Percentiles rank a stretch among this genome's conserved stretches.
phyloP scores from a whole-genome alignment of 1,140 invertebrate genomes.

The Monomorium pharaonis region DNA sequence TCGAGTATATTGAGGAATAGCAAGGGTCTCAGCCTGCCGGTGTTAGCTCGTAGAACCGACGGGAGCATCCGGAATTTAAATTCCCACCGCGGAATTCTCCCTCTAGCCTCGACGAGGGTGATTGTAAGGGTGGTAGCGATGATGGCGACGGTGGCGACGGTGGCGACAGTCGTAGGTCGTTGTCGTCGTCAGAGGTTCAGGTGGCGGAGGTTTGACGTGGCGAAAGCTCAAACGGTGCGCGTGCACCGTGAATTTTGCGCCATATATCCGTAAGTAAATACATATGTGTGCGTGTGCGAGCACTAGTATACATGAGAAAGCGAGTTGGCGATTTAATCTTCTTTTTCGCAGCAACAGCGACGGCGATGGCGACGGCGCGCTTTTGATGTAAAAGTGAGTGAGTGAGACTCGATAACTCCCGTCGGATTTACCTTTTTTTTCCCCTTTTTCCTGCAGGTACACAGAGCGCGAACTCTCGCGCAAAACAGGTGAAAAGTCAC shows the following conservation, averaged over 20 bases:
- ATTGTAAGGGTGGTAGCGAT: not conserved
- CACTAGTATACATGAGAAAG: not conserved
- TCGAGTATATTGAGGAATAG: constrained; percentile 51
- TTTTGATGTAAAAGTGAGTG: constrained; percentile 52
- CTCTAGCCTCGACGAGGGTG: not conserved
- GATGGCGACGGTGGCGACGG: not conserved
- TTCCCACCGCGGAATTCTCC: constrained; percentile 42
- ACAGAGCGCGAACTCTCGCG: not conserved
- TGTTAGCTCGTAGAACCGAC: not conserved
- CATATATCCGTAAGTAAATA: not conserved
- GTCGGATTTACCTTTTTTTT: not conserved
- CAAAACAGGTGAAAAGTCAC: constrained; percentile 28
- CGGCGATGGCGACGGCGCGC: not conserved
- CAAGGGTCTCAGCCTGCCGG: not conserved
- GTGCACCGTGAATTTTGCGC: constrained; percentile 2
- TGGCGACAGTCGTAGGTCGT: not conserved
- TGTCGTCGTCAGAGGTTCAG: not conserved
- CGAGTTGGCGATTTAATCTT: constrained; percentile 43
- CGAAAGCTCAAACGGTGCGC: constrained; percentile 13
- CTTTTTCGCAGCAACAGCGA: constrained; percentile 13
- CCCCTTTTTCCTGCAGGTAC: not conserved
- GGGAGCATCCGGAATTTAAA: constrained; percentile 41
- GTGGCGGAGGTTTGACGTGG: not conserved
- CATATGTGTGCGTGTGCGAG: not conserved
- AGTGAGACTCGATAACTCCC: constrained; percentile 26